These are phyloP conservation scores for Alentia gelatinosa DNA, from an alignment of 2,888 invertebrate genomes.

Conservation along the genomic window DNA sequence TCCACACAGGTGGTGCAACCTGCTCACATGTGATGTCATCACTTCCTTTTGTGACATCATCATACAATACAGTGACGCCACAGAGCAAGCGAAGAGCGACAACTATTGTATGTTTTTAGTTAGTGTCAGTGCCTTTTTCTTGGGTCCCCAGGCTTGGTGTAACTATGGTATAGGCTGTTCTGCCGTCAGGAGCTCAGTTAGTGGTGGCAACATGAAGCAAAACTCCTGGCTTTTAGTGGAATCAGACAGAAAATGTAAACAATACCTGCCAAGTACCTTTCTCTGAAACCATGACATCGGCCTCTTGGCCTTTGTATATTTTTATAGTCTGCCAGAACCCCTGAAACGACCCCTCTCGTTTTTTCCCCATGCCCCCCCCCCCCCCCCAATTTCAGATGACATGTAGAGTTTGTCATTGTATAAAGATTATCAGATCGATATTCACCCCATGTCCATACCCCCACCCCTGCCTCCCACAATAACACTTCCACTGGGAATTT, in stretches of 20 bases:
- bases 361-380: not conserved
- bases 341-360: not conserved
- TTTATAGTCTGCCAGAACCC: constrained; percentile 42
- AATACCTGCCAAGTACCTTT: not conserved
- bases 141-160: not conserved
- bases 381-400: not conserved
- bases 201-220: not conserved
- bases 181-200: not conserved
- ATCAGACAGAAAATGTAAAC: no score
- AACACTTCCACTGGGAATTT: no score
- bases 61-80: not conserved
- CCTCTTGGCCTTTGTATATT: constrained; percentile 45
- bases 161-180: constrained; percentile 9
- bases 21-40: constrained; percentile 36
- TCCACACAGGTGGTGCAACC: not conserved
- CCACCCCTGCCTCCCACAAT: no score
- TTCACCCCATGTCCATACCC: not conserved
- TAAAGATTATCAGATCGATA: constrained; percentile 27
- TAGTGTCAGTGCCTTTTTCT: constrained; percentile 50
- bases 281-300: not conserved
- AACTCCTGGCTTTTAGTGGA: no score
- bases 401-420: constrained; percentile 24
- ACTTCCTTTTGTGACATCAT: constrained; percentile 18
- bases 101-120: constrained; percentile 43
- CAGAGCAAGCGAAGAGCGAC: not conserved